Evolutionary conservation across 2,113 vertebrate species (phyloP).

Genomic region (Nibea albiflora): DNA sequence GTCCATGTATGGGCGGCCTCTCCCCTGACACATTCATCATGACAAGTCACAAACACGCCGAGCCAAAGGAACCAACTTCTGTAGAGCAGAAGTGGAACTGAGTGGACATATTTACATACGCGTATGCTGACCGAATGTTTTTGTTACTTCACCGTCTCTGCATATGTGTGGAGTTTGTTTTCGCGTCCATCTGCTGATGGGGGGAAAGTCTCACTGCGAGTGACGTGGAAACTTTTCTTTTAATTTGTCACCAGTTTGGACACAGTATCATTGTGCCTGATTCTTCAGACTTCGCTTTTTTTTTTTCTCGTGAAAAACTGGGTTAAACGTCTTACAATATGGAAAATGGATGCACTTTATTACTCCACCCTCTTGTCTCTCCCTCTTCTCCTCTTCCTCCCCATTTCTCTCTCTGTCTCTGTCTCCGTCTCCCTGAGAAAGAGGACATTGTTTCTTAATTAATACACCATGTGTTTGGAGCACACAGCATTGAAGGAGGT

Average conservation of each 20-base stretch:
- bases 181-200: neutral
- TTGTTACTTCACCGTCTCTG: neutral
- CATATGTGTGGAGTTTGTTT: neutral
- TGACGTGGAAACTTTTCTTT: neutral
- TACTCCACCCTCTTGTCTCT: slow-evolving; percentile 33
- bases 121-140: neutral
- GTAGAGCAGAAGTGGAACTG: neutral
- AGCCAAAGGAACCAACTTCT: neutral
- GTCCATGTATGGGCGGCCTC: no score
- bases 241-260: neutral
- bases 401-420: neutral
- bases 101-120: neutral
- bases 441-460: slow-evolving; percentile 68
- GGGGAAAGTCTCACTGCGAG: neutral
- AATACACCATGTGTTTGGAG: slow-evolving; percentile 56
- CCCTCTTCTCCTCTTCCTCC: neutral
- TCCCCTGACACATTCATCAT: neutral
- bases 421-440: slow-evolving; percentile 55
- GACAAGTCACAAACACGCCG: neutral
- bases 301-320: slow-evolving; percentile 28
- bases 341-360: slow-evolving; percentile 25
- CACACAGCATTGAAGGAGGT: slow-evolving; percentile 18
- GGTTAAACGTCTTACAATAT: slow-evolving; percentile 52
- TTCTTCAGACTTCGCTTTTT: neutral
- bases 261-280: neutral